A percentile compares a stretch with the other conserved stretches of the same genome.
Evolutionary conservation across 1,140 invertebrate species (phyloP).

Genomic region (Matsumurasca onukii): DNA sequence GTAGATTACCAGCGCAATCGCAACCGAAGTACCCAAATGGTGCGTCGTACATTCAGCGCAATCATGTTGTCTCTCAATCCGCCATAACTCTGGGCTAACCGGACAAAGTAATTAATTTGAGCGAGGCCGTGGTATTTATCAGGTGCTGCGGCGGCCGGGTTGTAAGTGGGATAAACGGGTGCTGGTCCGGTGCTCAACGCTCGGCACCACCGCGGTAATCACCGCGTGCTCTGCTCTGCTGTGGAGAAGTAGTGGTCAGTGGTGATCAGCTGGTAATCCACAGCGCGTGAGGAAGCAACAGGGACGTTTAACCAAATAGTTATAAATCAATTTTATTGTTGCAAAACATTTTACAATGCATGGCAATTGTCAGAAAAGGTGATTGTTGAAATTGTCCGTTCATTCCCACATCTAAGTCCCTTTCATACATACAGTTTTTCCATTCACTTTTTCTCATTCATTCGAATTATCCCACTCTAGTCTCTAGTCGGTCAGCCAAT

Average conservation of each 20-base stretch:
- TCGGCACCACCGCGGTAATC: too few species aligned
- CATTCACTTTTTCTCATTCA: not conserved
- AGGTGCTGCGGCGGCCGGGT: not conserved
- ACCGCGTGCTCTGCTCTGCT: too few species aligned
- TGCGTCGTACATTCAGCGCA: conserved; percentile 5
- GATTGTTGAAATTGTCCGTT: not conserved
- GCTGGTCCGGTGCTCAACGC: too few species aligned
- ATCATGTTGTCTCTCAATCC: conserved; percentile 13
- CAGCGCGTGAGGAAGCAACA: too few species aligned
- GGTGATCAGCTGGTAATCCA: too few species aligned
- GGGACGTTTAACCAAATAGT: too few species aligned
- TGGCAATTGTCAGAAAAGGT: not conserved
- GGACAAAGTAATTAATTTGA: conserved; percentile 15
- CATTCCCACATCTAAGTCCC: not conserved
- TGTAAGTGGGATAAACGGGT: too few species aligned
- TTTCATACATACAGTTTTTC: too few species aligned
- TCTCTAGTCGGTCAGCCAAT: not conserved
- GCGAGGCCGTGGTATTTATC: not conserved
- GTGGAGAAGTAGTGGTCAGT: too few species aligned
- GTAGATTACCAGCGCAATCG: too few species aligned
- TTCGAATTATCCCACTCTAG: not conserved
- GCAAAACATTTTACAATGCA: not conserved
- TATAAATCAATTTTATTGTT: not conserved
- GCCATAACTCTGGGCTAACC: conserved; percentile 8
- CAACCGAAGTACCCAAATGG: conserved; percentile 22